Base-by-base conservation (phyloP, 1,140 invertebrate species). In the Conus ventricosus region DNA sequence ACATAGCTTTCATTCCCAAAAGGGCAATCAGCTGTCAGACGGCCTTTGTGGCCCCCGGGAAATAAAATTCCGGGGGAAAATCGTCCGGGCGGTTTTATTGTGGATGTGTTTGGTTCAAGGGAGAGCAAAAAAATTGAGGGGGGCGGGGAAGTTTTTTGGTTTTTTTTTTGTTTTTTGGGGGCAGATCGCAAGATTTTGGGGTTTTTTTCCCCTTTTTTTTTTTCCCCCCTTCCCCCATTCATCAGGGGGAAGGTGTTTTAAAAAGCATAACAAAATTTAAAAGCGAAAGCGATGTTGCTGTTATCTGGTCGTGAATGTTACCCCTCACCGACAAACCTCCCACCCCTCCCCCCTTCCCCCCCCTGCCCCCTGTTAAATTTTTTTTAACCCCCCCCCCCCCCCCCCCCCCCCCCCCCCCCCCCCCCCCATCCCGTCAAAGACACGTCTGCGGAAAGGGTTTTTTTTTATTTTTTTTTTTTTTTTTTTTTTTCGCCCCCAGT, bases 21-120 rank as follows among this genome's bases (percentile, higher is more conserved):
- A 89, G 95, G 94, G 95, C 94, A 95, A 94, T 95, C 94, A 95
- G 87, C 89, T 94, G 94, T 95, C 94, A 94, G 89, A 57, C 85
- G 78, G 91, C 87, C 94, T 94, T 94, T 94, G 91, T 93, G 92
- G 91, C 92, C 91, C 92, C 92, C 89, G 87, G 91, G 90, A 92
- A 93, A 95, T 95, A 93, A 94, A 94, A n/a, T n/a, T 94, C 93
- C 93, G 89, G 89, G 39, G 88, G 89, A 83, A 88, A 91, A 94
- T 94, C 94, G 94, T 94, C 94, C 94, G 90, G 88, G 87, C 80
- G 87, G 91, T 93, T 92, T 94, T 94, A 93, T 94, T 93, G 93
- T 93, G 92, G 92, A 92, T 92, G 92, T 93, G 93, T 94, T 94
- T 39, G 93, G 93, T 92, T 94, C 92, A 92, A 39, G 0, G 92